These are phyloP conservation scores for Cyrtorhinus lividipennis DNA, from an alignment of 1,140 invertebrate genomes.

Conservation along the genomic window DNA sequence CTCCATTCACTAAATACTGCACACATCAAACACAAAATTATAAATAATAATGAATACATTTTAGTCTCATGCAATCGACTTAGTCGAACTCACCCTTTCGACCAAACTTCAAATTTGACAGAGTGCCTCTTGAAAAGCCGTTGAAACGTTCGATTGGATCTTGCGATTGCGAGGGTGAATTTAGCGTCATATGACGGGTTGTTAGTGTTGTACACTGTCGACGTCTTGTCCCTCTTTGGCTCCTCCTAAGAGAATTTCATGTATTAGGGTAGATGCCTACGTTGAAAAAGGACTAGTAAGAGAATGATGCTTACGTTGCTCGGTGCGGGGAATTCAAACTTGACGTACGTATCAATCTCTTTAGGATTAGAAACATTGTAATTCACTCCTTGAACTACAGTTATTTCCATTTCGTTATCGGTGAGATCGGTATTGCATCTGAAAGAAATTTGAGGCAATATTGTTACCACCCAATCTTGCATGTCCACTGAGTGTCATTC, in stretches of 20 bases:
- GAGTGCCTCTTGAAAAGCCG: slow-evolving; percentile 75
- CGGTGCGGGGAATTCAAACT: slow-evolving; percentile 84
- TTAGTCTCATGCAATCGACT: too few species aligned
- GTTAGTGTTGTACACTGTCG: slow-evolving; percentile 64
- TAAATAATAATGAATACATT: too few species aligned
- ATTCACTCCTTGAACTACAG: slow-evolving; percentile 72
- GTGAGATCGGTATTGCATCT: slow-evolving; percentile 79
- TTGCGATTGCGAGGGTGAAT: slow-evolving; percentile 62
- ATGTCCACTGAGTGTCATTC: too few species aligned
- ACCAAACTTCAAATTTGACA: slow-evolving; percentile 81
- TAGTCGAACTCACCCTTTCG: slow-evolving; percentile 64
- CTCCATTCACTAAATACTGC: too few species aligned
- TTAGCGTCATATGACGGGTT: slow-evolving; percentile 78
- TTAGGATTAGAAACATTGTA: slow-evolving; percentile 71
- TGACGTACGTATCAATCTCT: slow-evolving; percentile 87
- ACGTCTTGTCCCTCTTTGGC: slow-evolving; percentile 58
- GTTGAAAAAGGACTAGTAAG: slow-evolving; percentile 20
- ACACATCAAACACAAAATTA: too few species aligned
- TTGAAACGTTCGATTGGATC: slow-evolving; percentile 60
- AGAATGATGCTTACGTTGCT: slow-evolving; percentile 23
- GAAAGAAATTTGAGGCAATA: slow-evolving; percentile 25
- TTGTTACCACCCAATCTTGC: background rate
- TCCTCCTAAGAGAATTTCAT: slow-evolving; percentile 61
- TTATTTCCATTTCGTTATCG: slow-evolving; percentile 79
- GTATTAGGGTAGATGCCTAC: too few species aligned